These are phyloP conservation scores for Sinocyclocheilus anshuiensis DNA, from an alignment of 2,113 vertebrate species.

Conservation along the genomic window DNA sequence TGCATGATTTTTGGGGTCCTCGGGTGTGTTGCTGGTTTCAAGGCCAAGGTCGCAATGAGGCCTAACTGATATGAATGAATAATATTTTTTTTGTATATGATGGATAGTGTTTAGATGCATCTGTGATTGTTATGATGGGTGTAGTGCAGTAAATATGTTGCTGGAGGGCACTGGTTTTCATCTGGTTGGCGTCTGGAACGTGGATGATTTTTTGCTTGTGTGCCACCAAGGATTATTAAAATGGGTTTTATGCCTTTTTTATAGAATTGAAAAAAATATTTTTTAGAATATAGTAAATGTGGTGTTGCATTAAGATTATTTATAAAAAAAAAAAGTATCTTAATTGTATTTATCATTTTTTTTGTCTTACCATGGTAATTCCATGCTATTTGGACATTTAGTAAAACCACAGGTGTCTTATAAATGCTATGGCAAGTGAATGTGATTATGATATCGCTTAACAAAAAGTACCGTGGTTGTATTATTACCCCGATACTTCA, in stretches of 20 bases:
- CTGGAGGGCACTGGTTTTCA: background rate
- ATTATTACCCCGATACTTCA: background rate
- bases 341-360: background rate
- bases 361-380: background rate
- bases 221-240: background rate
- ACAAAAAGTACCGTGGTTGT: background rate
- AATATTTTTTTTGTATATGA: background rate
- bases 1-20: background rate
- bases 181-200: background rate
- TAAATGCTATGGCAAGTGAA: background rate
- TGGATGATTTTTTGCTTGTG: background rate
- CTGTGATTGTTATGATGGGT: background rate
- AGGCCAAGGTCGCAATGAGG: conserved; percentile 61
- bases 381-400: background rate
- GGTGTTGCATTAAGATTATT: background rate
- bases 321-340: too few species aligned
- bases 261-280: too few species aligned
- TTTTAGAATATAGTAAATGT: background rate
- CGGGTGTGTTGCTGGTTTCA: conserved; percentile 24
- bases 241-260: background rate
- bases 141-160: background rate
- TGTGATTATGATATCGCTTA: background rate
- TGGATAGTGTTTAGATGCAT: background rate
- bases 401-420: background rate
- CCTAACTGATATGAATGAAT: conserved; percentile 42